Conservation (phyloP, 2,888 invertebrate species). For the Linhomoeus sp. region DNA sequence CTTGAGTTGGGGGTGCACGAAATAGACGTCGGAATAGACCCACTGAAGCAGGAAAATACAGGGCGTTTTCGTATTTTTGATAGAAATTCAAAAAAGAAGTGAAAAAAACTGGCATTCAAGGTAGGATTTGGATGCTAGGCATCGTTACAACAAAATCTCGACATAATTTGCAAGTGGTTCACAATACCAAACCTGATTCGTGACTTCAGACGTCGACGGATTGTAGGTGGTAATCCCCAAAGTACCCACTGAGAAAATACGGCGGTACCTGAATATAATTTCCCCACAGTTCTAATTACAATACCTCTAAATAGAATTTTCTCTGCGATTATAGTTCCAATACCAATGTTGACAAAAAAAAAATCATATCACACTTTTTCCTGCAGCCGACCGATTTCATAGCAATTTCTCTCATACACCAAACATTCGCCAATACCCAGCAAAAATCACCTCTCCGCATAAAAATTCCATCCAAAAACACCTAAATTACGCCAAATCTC, state of each 20-base stretch:
- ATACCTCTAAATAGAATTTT: no score
- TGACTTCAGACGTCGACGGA: slow-evolving; percentile 64
- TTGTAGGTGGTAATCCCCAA: slow-evolving; percentile 91
- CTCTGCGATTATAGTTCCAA: no score
- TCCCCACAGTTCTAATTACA: no score
- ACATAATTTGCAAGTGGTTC: background rate
- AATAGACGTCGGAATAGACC: slow-evolving; percentile 36
- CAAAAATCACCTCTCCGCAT: no score
- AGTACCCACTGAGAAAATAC: slow-evolving; percentile 87
- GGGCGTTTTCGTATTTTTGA: background rate
- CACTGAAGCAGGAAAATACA: slow-evolving; percentile 26
- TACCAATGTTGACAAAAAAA: no score
- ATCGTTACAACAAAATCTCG: no score
- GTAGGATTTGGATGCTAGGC: no score
- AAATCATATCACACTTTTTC: slow-evolving; percentile 9
- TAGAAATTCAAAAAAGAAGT: background rate
- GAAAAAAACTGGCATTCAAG: background rate
- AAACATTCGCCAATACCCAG: no score
- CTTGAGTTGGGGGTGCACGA: slow-evolving; percentile 22
- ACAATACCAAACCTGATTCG: slow-evolving; percentile 51
- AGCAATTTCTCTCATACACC: no score
- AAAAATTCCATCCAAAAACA: no score
- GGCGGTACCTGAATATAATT: slow-evolving; percentile 64
- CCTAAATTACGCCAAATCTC: no score
- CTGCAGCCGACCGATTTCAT: slow-evolving; percentile 1